Conservation (phyloP, 35 echinoderm and acorn worm genomes). For the Ptychodera flava region DNA sequence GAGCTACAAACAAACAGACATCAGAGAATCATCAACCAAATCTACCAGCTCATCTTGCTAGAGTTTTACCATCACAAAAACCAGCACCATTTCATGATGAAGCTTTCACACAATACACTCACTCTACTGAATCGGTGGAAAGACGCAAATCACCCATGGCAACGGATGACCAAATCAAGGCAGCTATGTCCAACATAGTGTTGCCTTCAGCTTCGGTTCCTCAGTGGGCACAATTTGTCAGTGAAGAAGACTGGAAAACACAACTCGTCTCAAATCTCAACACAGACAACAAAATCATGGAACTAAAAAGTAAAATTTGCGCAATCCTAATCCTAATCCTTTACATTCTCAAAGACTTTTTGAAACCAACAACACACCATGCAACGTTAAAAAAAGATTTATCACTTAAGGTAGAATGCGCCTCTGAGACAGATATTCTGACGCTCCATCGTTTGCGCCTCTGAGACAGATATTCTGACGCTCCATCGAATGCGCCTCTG, state of each 20-base stretch:
- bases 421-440: no score
- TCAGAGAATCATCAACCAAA: neutral
- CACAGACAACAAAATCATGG: neutral
- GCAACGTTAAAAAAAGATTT: no score
- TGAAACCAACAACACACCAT: no score
- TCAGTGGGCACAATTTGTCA: slow-evolving; percentile 29
- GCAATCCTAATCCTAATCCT: no score
- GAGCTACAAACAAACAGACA: neutral
- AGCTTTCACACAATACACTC: slow-evolving; percentile 27
- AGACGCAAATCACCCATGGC: slow-evolving; percentile 49
- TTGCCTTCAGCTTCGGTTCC: slow-evolving; percentile 39
- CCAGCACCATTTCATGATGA: slow-evolving; percentile 28
- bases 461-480: no score
- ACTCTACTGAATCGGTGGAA: slow-evolving; percentile 21
- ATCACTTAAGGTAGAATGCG: no score
- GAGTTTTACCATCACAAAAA: slow-evolving; percentile 7
- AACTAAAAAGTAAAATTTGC: neutral
- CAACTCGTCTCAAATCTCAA: neutral
- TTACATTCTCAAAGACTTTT: no score
- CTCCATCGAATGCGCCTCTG: no score
- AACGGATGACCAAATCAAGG: slow-evolving; percentile 58
- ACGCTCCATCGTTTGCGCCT: no score
- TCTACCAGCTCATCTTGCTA: slow-evolving; percentile 28
- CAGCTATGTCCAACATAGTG: slow-evolving; percentile 39
- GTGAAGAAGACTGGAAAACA: slow-evolving; percentile 61